Evolutionary conservation across 2,113 vertebrate species (phyloP), one percentile per base, ranked within the genome.

Genomic region (Gymnarchus niloticus): DNA sequence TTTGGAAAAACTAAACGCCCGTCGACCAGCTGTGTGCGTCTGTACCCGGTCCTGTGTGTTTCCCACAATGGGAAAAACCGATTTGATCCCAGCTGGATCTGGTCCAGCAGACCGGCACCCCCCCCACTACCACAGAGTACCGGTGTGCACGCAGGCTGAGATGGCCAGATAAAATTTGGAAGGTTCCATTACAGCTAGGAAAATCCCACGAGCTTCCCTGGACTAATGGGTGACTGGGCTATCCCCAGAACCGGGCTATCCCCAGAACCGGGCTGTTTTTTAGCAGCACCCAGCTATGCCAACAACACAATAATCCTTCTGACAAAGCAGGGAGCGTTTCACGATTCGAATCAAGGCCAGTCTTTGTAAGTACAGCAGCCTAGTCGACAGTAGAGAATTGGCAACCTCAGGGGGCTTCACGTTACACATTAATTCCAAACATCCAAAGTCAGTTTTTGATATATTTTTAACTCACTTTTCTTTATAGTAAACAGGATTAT

Each of bases 161-260:
- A 73, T 41, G 65, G 49, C 6, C 48, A 85, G 84, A 85, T 56
- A 76, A 77, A 65, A 6, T 59, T 37, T 19, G 9, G 59, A 69
- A 37, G 65, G 61, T 85, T 85, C 73, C n/a, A 78, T 44, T 85
- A 80, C 33, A 44, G 19, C 51, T 9, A 54, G 84, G 84, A 73
- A 73, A 80, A 85, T 78, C 73, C 84, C 84, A 10, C 28, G 54
- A 80, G 69, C 37, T 85, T 76, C 10, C 54, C n/a, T 46, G 52
- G 73, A 85, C 52, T n/a, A 85, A 78, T 65, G 9, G n/a, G 44
- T 6, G 65, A 41, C 65, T 41, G 65, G 65, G 65, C 65, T 33
- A 73, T 73, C 65, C 77, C 48, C 77, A 33, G 65, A 85, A 76
- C 54, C 17, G 76, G 17, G 59, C 49, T 41, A 25, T 49, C 56